Evolutionary conservation across 2,888 invertebrate genomes (phyloP), one percentile per base, ranked within the genome.

Genomic region (Spodoptera littoralis): DNA sequence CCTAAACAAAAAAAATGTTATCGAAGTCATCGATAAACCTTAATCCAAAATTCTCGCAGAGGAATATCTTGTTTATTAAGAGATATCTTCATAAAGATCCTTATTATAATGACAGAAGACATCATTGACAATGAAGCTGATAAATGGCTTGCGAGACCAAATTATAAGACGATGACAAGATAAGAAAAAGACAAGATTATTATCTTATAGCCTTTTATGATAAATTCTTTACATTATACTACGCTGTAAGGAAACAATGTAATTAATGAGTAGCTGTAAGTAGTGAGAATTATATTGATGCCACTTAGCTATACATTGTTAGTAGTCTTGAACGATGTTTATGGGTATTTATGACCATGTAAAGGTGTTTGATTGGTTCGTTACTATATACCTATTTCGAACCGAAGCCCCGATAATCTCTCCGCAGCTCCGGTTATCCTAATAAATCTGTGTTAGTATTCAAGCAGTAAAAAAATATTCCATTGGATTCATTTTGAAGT

Each of bases 51-150:
- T 45, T 8, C 12, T 36, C 3, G 12, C 5, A 42, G 53, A 58
- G 24, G 11, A 55, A 46, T 18, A 3, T 55, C 51, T 49, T 24
- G 27, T 36, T 22, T 57, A 45, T 22, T 57, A 45, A 48, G 58
- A 49, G 24, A 59, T 47, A 76, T 47, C 58, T 51, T 49, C 47
- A 48, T 51, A 52, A 36, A 53, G 3, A 60, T 0, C 51, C 45
- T 50, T 76, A 71, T 76, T 66, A 65, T 27, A 27, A 22, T 55
- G 77, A 72, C 72, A 72, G 44, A 46, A 57, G 61, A 76, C 60
- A 76, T 65, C 67, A 58, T 72, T 76, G 73, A 73, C 77, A 76
- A 66, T 60, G 55, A 72, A 76, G 73, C 67, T 73, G 77, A 73
- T 76, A 72, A 73, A 72, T 50, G 67, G 67, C 54, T 36, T 49